phyloP scores from a whole-genome alignment of 2,888 invertebrate genomes.

The Amitus sp. region DNA sequence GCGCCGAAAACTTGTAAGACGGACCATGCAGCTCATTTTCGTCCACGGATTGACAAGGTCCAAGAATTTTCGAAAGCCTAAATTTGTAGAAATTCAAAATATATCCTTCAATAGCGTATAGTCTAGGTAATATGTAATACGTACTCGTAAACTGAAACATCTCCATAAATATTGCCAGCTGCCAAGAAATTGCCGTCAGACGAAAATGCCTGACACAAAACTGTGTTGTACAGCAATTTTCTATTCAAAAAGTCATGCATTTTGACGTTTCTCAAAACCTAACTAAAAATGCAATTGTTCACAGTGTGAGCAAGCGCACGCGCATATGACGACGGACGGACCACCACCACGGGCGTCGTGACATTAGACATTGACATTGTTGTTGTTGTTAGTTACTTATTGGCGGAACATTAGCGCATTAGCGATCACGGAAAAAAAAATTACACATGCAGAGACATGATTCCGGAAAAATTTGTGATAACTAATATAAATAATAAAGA shows the following conservation, averaged over 20 bases:
- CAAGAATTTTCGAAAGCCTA: slow-evolving; percentile 73
- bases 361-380: too few relatives aligned
- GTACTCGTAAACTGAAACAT: slow-evolving; percentile 85
- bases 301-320: too few relatives aligned
- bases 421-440: too few relatives aligned
- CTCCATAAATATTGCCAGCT: slow-evolving; percentile 86
- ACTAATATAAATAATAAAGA: neutral
- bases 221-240: slow-evolving; percentile 81
- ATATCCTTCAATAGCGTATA: neutral
- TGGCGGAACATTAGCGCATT: too few relatives aligned
- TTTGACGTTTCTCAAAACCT: slow-evolving; percentile 20
- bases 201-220: slow-evolving; percentile 84
- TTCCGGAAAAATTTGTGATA: neutral
- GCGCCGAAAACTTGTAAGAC: slow-evolving; percentile 72
- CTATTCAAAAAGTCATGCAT: slow-evolving; percentile 51
- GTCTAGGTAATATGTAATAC: slow-evolving; percentile 45
- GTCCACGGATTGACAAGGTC: slow-evolving; percentile 69
- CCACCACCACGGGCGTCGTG: too few relatives aligned
- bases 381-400: too few relatives aligned
- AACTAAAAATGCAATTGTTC: neutral
- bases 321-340: neutral
- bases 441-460: too few relatives aligned
- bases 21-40: slow-evolving; percentile 72
- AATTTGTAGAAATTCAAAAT: slow-evolving; percentile 37
- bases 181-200: slow-evolving; percentile 85